A percentile compares a stretch with the other conserved stretches of the same genome.
Evolutionary conservation across 2,113 vertebrate species (phyloP).

Genomic region (Otolemur garnettii): DNA sequence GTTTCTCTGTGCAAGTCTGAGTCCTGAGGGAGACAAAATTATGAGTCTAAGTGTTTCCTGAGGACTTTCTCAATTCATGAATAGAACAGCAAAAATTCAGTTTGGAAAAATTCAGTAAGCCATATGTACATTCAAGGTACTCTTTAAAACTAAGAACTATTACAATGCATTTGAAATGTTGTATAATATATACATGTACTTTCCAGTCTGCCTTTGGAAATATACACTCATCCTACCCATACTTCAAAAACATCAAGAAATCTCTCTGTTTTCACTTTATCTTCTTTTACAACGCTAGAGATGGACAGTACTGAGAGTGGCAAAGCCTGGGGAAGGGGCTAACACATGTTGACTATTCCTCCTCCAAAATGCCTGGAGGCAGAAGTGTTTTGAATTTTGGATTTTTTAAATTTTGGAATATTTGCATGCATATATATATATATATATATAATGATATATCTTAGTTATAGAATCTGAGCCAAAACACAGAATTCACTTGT

Average conservation of each 20-base stretch:
- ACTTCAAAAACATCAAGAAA: not conserved
- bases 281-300: not conserved
- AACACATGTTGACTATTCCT: not conserved
- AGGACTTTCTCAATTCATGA: not conserved
- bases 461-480: not conserved
- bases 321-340: not conserved
- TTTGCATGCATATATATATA: not conserved
- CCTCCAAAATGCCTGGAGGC: not conserved
- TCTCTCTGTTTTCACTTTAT: not conserved
- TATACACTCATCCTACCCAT: not conserved
- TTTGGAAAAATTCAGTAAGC: not conserved
- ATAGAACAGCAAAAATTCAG: constrained; percentile 8
- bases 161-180: constrained; percentile 5
- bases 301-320: not conserved
- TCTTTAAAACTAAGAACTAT: constrained; percentile 5
- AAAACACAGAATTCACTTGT: not conserved
- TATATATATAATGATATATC: not conserved
- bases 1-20: not conserved
- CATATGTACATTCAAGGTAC: not conserved
- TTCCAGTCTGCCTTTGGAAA: constrained; percentile 27
- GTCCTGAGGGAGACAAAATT: not conserved
- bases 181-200: not conserved
- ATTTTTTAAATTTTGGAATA: not conserved
- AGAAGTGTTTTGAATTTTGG: not conserved
- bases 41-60: not conserved